Base-by-base conservation (phyloP, 1,140 invertebrate species). In the Pantala flavescens region DNA sequence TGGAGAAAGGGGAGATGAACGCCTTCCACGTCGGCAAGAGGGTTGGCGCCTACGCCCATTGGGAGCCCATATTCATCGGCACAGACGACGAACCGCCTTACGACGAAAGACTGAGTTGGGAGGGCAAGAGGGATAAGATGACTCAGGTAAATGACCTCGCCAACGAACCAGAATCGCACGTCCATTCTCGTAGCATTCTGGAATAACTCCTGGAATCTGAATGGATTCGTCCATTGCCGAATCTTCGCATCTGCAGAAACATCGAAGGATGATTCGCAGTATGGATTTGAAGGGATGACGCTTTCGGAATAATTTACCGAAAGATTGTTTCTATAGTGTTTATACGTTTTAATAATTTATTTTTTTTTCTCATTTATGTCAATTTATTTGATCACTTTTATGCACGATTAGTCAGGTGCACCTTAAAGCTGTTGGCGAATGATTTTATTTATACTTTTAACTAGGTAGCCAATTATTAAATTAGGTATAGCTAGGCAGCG, bases 61-160 rank as follows among this genome's bases (percentile, higher is more conserved):
- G 94, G 94, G 94, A 96, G 82, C 94, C 94, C 0, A 94, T 95
- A 77, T 95, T 91, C 77, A 94, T 95, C 76, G 93, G 93, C 24
- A 94, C 92, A 0, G 90, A 94, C 81, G 84, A 88, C 11, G 94
- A 96, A 80, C 94, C 95, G 0, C 85, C 93, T 73, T 97, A 96
- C 80, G 94, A 96, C 77, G 90, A 94, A 80, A 85, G 93, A 80
- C 87, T 94, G 23, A 93, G 90, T 80, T 95, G 93, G 93, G 92
- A 95, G 80, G 93, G 93, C 72, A 93, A 93, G 83, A 93, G 92
- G 81, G 93, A 95, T 82, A 95, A 95, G 85, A 97, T 97, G 95
- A 94, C 93, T 49, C 95, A 96, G 90, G 93, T 95, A 79, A 82
- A 74, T 72, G 12, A 24, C 28, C 28, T 9, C 28, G 28, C 28